Evolutionary conservation across 1,140 invertebrate species (phyloP).

Genomic region (Drosophila miranda): DNA sequence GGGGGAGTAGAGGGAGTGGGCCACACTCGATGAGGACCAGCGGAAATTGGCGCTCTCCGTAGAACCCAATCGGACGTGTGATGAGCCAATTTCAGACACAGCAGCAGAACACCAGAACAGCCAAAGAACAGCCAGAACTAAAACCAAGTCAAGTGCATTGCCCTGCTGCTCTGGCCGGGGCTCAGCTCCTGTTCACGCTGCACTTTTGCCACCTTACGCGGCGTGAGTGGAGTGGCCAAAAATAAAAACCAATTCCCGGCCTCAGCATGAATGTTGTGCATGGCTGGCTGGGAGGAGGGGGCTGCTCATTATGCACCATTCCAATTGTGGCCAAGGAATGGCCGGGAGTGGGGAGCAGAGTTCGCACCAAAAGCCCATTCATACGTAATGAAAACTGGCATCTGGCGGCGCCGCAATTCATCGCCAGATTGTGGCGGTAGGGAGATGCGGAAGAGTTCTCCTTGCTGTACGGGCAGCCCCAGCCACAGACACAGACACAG

Average conservation of each 20-base stretch:
- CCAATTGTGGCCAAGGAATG: too few species aligned
- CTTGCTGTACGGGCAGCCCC: too few species aligned
- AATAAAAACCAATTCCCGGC: slow-evolving; percentile 73
- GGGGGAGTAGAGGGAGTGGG: background rate
- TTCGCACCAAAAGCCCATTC: slow-evolving; percentile 3
- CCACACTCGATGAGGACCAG: slow-evolving; percentile 23
- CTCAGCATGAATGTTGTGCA: slow-evolving; percentile 29
- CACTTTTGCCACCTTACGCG: slow-evolving; percentile 66
- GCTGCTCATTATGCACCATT: slow-evolving; percentile 33
- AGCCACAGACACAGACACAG: too few species aligned
- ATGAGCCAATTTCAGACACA: slow-evolving; percentile 72
- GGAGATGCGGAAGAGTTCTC: slow-evolving; percentile 18
- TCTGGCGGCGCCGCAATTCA: slow-evolving; percentile 69
- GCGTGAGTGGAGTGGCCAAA: slow-evolving; percentile 45
- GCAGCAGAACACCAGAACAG: slow-evolving; percentile 22
- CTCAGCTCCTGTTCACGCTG: slow-evolving; percentile 59
- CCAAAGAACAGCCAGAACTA: slow-evolving; percentile 4
- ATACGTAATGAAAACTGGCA: slow-evolving; percentile 66
- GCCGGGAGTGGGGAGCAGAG: too few species aligned
- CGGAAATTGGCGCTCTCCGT: slow-evolving; percentile 65
- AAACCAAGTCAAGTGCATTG: slow-evolving; percentile 68
- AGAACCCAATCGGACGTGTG: slow-evolving; percentile 73
- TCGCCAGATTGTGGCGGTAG: slow-evolving; percentile 30
- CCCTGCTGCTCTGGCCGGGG: slow-evolving; percentile 48
- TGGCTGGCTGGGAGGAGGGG: slow-evolving; percentile 8